Percentiles rank a stretch among this genome's conserved stretches.
Conservation (phyloP, 2,888 invertebrate genomes). For the Euplexia lucipara region DNA sequence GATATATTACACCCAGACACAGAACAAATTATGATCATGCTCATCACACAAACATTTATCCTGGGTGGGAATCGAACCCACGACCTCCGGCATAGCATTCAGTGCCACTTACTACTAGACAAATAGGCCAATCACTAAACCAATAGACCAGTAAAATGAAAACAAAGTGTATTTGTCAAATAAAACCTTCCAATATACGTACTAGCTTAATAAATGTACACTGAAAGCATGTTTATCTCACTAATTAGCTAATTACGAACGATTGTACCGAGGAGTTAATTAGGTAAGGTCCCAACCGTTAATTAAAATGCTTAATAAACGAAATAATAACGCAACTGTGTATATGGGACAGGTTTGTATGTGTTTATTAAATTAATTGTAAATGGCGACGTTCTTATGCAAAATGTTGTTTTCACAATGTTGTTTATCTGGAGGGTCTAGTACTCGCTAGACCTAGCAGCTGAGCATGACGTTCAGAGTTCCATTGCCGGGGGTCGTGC, state of each 20-base stretch:
- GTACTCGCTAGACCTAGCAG: too few relatives aligned
- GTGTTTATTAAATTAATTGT: slow-evolving; percentile 29
- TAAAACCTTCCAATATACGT: slow-evolving; percentile 28
- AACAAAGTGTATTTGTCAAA: slow-evolving; percentile 21
- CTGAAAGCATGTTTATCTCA: slow-evolving; percentile 43
- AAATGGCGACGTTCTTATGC: background rate
- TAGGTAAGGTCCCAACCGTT: slow-evolving; percentile 48
- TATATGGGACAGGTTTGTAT: slow-evolving; percentile 12
- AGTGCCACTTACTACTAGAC: too few relatives aligned
- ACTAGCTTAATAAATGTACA: slow-evolving; percentile 33
- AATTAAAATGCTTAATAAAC: slow-evolving; percentile 59
- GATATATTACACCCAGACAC: too few relatives aligned
- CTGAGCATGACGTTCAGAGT: too few relatives aligned
- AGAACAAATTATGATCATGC: too few relatives aligned
- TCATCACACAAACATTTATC: too few relatives aligned
- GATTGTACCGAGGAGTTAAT: slow-evolving; percentile 60
- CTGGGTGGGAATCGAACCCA: too few relatives aligned
- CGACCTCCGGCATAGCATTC: too few relatives aligned
- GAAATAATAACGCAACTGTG: slow-evolving; percentile 39
- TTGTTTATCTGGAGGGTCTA: background rate
- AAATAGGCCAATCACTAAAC: too few relatives aligned
- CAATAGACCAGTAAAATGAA: slow-evolving; percentile 7
- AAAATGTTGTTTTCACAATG: background rate
- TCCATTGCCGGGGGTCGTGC: too few relatives aligned
- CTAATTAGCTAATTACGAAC: slow-evolving; percentile 64